These are phyloP conservation scores for Drosophila nr. medialis DNA, from an alignment of 2,888 invertebrate genomes.

Conservation along the genomic window DNA sequence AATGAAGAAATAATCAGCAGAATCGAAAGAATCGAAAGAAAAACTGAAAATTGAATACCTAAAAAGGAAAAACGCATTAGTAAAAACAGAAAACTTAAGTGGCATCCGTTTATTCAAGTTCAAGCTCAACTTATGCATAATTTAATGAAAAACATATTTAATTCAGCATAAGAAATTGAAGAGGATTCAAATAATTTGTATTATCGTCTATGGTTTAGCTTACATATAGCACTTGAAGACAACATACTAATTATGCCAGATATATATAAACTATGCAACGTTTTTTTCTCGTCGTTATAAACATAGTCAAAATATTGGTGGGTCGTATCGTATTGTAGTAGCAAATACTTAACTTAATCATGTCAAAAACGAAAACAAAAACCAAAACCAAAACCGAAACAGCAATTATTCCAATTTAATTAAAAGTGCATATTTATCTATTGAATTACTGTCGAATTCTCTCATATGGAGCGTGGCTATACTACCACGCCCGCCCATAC, in stretches of 20 bases:
- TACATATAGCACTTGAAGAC: constrained; percentile 44
- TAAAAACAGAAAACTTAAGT: constrained; percentile 41
- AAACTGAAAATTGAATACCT: constrained; percentile 23
- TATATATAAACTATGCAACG: constrained; percentile 51
- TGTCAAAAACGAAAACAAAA: constrained; percentile 23
- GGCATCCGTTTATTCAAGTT: constrained; percentile 57
- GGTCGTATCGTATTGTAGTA: constrained; percentile 70
- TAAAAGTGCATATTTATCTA: constrained; percentile 68
- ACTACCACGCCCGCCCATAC: constrained; percentile 10
- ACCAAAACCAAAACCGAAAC: constrained; percentile 25
- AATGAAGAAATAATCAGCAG: constrained; percentile 10
- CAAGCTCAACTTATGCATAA: constrained; percentile 61
- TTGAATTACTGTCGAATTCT: constrained; percentile 67
- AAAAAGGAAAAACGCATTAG: constrained; percentile 28
- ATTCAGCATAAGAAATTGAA: constrained; percentile 43
- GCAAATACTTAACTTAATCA: constrained; percentile 73
- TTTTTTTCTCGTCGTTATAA: constrained; percentile 72
- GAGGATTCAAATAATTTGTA: constrained; percentile 53
- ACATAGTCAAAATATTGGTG: constrained; percentile 76
- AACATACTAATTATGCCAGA: constrained; percentile 55
- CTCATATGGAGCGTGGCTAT: constrained; percentile 41
- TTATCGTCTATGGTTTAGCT: constrained; percentile 65
- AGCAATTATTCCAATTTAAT: constrained; percentile 69
- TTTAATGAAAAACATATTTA: constrained; percentile 37
- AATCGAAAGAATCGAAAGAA: constrained; percentile 11